Base-by-base conservation (phyloP, 2,888 invertebrate genomes). In the Eledona agricola region DNA sequence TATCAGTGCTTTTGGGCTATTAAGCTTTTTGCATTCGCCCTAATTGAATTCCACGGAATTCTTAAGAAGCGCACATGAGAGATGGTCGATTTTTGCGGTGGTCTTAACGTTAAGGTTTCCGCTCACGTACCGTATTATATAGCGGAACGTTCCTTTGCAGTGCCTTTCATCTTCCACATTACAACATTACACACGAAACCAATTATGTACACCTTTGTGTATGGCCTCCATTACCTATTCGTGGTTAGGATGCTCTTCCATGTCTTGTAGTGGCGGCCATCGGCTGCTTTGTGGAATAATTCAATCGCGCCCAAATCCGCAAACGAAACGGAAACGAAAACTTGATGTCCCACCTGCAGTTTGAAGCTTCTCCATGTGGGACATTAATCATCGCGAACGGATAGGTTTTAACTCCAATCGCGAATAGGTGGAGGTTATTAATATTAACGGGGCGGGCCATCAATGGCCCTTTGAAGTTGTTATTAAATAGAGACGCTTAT, bases 161-260 rank as follows among this genome's bases (percentile, higher is more conserved):
- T 59, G 66, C 72, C 74, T 74, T 74, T 74, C 74, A 74, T 74
- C 74, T 74, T 72, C 71, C 66, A 69, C 73, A 72, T 73, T 72
- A 73, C 73, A 72, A 70, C 72, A 73, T 74, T 74, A 73, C 73
- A 72, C 73, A 73, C 73, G 73, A 72, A 74, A 72, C 72, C 74
- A 74, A 74, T 74, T 74, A 74, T 74, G 70, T 72, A 71, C 72
- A 74, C 73, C 74, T 74, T 74, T 74, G 73, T 74, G 72, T 70
- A 73, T 72, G 69, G 72, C 70, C 70, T 70, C 67, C 69, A 72
- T 73, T 62, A 64, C 56, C 63, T 56, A 60, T 60, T 58, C 62
- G 59, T 52, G 57, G 49, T 46, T 34, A 20, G 23, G 37, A 45
- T 46, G 46, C 32, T 53, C 53, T 40, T 26, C 46, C 13, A 34